Evolutionary conservation across 1,140 invertebrate species (phyloP).

Genomic region (Galleria mellonella): DNA sequence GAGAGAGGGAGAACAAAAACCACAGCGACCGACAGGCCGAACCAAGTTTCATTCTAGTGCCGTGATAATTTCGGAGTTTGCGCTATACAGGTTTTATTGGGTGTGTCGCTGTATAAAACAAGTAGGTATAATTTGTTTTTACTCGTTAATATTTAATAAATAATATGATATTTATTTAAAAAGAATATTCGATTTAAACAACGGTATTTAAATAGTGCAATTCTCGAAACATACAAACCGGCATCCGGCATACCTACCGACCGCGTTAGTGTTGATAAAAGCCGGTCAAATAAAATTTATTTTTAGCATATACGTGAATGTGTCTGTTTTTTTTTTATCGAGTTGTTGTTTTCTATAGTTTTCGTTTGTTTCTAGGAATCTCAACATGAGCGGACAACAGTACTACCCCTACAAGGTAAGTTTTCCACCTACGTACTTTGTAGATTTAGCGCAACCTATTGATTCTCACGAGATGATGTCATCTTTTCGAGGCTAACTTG

Average conservation of each 20-base stretch:
- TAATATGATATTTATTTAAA: neutral
- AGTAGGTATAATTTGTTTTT: conserved; percentile 40
- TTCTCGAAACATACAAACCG: neutral
- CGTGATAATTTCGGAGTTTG: conserved; percentile 56
- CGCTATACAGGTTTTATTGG: conserved; percentile 32
- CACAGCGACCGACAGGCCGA: conserved; percentile 40
- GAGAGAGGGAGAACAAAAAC: conserved; percentile 62
- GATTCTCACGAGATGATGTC: conserved; percentile 67
- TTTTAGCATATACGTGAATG: conserved; percentile 35
- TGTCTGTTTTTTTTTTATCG: conserved; percentile 26
- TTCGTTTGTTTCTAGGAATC: conserved; percentile 47
- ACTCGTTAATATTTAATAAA: neutral
- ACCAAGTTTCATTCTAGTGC: conserved; percentile 29
- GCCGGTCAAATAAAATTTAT: conserved; percentile 51
- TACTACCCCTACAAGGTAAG: conserved; percentile 75
- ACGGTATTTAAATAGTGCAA: neutral
- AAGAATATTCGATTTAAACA: neutral
- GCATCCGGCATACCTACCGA: neutral
- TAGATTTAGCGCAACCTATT: conserved; percentile 29
- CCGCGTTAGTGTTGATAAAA: conserved; percentile 20
- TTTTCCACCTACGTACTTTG: conserved; percentile 42
- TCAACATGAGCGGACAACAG: conserved; percentile 69
- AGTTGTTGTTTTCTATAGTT: conserved; percentile 15
- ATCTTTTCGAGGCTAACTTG: conserved; percentile 40
- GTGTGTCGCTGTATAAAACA: conserved; percentile 48